Percentiles rank a stretch among this genome's conserved stretches.
Conservation (phyloP, 2,113 vertebrate genomes). For the Anolis carolinensis region DNA sequence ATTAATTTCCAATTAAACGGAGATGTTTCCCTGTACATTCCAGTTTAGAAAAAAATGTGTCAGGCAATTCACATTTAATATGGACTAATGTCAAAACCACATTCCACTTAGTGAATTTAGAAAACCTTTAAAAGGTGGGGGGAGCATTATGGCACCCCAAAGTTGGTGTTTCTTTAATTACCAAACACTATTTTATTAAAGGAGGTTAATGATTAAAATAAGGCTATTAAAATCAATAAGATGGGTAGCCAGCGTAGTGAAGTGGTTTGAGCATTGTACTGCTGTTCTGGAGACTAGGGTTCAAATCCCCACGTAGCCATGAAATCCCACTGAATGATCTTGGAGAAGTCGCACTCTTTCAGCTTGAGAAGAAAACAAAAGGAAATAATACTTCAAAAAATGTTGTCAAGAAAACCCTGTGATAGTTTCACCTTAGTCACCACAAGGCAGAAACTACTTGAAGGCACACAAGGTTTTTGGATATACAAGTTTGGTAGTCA, state of each 20-base stretch:
- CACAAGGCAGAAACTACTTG: no score
- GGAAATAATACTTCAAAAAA: no score
- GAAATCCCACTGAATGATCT: no score
- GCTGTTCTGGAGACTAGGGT: no score
- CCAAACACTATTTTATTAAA: not conserved
- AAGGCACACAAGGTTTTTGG: no score
- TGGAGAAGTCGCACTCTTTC: no score
- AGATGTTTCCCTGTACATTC: constrained; percentile 56
- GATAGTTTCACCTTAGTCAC: no score
- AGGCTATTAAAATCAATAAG: not conserved
- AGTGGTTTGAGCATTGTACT: not conserved
- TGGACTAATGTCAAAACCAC: not conserved
- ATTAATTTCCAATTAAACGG: constrained; percentile 58
- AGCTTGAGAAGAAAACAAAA: no score
- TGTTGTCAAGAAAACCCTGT: no score
- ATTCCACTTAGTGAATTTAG: not conserved
- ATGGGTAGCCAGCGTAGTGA: not conserved
- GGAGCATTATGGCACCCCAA: not conserved
- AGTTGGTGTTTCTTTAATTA: not conserved
- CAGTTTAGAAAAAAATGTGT: constrained; percentile 1
- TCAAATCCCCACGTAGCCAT: no score
- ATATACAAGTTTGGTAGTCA: no score
- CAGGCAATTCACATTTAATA: constrained; percentile 19
- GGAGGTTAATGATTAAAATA: not conserved
- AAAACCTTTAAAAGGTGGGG: not conserved